Evolutionary conservation across 2,797 vertebrate species (phyloP).

Genomic region (Platalea minor): DNA sequence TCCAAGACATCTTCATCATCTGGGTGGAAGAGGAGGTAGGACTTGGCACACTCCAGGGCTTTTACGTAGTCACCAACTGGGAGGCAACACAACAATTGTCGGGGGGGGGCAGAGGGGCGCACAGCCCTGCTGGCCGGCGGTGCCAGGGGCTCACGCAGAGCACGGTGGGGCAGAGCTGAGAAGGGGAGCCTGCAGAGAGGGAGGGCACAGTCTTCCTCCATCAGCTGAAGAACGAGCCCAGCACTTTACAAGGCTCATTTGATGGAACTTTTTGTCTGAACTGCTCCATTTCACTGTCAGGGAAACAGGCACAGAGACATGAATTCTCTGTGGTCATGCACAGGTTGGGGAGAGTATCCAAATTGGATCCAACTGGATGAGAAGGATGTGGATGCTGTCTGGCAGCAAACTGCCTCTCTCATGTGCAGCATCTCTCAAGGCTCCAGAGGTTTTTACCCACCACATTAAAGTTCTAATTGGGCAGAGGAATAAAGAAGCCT

Average conservation of each 20-base stretch:
- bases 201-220: not conserved
- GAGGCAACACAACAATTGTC: not conserved
- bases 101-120: not conserved
- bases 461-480: not conserved
- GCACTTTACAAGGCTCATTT: not conserved
- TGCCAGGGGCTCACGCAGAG: not conserved
- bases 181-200: not conserved
- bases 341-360: not conserved
- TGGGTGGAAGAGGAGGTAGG: conserved; percentile 90
- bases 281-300: not conserved
- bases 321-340: not conserved
- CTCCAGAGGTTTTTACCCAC: not conserved
- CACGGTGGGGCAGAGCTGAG: not conserved
- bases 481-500: not conserved
- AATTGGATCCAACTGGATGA: not conserved
- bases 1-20: conserved; percentile 87
- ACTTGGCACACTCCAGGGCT: conserved; percentile 85
- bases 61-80: conserved; percentile 80
- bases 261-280: not conserved
- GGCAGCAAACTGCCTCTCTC: not conserved
- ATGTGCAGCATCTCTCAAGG: not conserved
- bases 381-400: not conserved
- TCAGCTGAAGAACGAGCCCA: not conserved
- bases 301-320: not conserved
- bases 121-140: fast-evolving